Evolutionary conservation across 2,113 vertebrate genomes (phyloP), one percentile per base, ranked within the genome.

Genomic region (Cryptomyrus ogoouensis): DNA sequence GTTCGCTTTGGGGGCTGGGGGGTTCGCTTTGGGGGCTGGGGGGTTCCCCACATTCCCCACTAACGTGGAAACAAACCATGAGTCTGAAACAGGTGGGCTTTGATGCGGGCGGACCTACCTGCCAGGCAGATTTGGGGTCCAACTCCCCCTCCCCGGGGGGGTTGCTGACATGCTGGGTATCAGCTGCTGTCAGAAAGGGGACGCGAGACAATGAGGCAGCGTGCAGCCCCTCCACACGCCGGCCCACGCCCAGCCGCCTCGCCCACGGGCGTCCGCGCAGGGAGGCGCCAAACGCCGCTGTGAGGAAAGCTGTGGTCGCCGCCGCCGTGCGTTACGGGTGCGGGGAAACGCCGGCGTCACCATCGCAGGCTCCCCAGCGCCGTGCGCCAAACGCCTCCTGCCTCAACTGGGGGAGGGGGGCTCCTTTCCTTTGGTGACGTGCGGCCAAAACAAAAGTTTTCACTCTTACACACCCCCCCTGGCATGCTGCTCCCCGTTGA

Each of bases 251-350:
- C 52, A 35, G 24, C 80, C 50, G 89, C 50, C 80, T 84, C 89
- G 35, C 89, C 39, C 31, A 85, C 80, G 52, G 2, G 52, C n/a
- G 19, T 89, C 89, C 58, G 83, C 13, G 12, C 80, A 27, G 89
- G 89, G 83, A 89, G 80, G 52, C 52, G 50, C 39, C 17, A 46
- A 89, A 84, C 7, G 66, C 46, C 74, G 24, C 89, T 89, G 89
- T 85, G 89, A 89, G 89, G 89, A 58, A 89, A 89, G 50, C 89
- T 89, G 89, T 27, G 35, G 89, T n/a, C 46, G 39, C 8, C 24
- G 39, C 3, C 52, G 42, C 15, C 10, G 10, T 2, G 35, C 70
- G 12, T 83, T 39, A 74, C 4, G 17, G 74, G 42, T 2, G 70
- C 15, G 17, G 66, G 47, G 47, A 46, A 52, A 50, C 7, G 49